These are phyloP conservation scores for Budorcas taxicolor DNA, from an alignment of 2,113 vertebrate genomes.

Conservation along the genomic window DNA sequence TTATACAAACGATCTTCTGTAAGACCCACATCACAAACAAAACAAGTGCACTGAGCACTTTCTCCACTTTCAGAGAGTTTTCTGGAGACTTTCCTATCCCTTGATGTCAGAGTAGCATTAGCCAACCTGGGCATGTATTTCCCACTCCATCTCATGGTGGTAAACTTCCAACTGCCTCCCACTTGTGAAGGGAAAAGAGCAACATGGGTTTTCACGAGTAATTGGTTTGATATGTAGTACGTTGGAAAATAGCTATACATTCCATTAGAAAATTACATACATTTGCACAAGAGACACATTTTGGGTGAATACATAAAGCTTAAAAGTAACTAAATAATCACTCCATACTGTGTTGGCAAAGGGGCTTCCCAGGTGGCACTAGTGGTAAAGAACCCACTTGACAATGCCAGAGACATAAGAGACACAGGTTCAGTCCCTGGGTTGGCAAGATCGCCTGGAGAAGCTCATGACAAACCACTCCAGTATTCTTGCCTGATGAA, in stretches of 20 bases:
- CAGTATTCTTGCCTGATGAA: neutral
- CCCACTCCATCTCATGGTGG: neutral
- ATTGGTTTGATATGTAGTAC: conserved; percentile 38
- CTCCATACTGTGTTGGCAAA: neutral
- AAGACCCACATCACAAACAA: neutral
- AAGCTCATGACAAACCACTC: neutral
- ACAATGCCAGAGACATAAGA: neutral
- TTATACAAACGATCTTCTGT: neutral
- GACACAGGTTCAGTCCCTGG: neutral
- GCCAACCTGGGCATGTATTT: neutral
- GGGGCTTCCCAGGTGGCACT: neutral
- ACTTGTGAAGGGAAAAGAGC: conserved; percentile 13
- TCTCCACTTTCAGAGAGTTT: neutral
- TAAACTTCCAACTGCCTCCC: neutral
- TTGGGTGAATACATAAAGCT: neutral
- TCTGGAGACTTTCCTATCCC: neutral
- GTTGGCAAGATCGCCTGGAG: neutral
- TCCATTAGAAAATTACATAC: conserved; percentile 42
- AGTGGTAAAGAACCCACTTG: neutral
- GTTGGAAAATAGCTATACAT: conserved; percentile 39
- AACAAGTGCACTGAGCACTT: neutral
- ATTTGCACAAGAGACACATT: conserved; percentile 21
- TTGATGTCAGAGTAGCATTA: neutral
- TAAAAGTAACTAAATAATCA: conserved; percentile 12
- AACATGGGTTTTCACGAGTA: conserved; percentile 38